Evolutionary conservation across 2,888 invertebrate genomes (phyloP).

Genomic region (Acanthacorydalis orientalis): DNA sequence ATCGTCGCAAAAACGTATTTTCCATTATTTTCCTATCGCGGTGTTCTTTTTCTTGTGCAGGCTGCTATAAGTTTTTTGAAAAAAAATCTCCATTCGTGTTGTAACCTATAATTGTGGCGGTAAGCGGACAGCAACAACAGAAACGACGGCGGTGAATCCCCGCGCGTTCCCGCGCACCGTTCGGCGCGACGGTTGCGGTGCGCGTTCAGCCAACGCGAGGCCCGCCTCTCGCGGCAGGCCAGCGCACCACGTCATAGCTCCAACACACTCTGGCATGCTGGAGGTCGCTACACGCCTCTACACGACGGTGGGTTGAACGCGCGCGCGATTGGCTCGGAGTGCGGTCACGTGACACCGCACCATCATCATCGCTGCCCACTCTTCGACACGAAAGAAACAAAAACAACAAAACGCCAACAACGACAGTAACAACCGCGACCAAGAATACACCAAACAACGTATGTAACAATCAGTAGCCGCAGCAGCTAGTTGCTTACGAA

Average conservation of each 20-base stretch:
- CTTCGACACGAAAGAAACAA: constrained; percentile 30
- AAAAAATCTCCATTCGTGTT: constrained; percentile 5
- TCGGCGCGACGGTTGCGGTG: constrained; percentile 17
- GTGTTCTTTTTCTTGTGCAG: constrained; percentile 1
- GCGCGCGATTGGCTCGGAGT: constrained; percentile 21
- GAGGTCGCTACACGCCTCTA: constrained; percentile 27
- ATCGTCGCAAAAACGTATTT: constrained; percentile 1
- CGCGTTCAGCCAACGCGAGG: constrained; percentile 12
- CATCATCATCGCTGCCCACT: constrained; percentile 11
- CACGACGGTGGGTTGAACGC: constrained; percentile 27
- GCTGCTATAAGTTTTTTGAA: background rate
- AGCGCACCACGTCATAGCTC: constrained; percentile 15
- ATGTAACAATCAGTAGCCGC: constrained; percentile 22
- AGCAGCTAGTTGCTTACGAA: no score
- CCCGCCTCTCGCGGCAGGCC: constrained; percentile 6
- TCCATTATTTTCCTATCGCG: constrained; percentile 1
- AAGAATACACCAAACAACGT: constrained; percentile 18
- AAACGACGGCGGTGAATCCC: background rate
- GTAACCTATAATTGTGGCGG: constrained; percentile 6
- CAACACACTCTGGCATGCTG: constrained; percentile 13
- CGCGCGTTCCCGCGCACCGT: constrained; percentile 10
- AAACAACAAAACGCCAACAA: constrained; percentile 24
- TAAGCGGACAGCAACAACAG: background rate
- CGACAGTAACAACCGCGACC: constrained; percentile 29
- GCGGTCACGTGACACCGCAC: constrained; percentile 24